A percentile compares a stretch with the other conserved stretches of the same genome.
Evolutionary conservation across 2,797 vertebrate genomes (phyloP).

Genomic region (Pseudomugil tenellus): DNA sequence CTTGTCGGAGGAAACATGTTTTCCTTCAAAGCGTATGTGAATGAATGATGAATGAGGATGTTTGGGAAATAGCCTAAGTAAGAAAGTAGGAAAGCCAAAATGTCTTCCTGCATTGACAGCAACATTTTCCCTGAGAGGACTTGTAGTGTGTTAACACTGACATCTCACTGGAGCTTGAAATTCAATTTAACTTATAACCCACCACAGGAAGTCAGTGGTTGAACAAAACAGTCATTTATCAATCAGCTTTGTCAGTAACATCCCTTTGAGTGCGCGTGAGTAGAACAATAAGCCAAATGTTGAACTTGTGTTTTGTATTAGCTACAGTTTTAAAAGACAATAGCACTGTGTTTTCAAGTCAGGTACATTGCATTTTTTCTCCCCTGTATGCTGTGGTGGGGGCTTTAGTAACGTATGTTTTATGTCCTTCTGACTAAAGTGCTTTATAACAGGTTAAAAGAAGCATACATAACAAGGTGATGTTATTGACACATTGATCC

Average conservation of each 20-base stretch:
- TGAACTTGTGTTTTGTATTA: conserved; percentile 16
- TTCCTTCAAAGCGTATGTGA: conserved; percentile 55
- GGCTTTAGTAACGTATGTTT: not conserved
- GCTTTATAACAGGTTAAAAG: conserved; percentile 17
- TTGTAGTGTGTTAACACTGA: conserved; percentile 67
- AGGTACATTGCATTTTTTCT: not conserved
- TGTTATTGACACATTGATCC: not conserved
- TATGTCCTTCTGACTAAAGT: not conserved
- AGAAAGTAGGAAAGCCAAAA: conserved; percentile 50
- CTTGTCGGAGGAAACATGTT: conserved; percentile 6
- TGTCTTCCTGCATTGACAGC: conserved; percentile 68
- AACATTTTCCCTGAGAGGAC: conserved; percentile 64
- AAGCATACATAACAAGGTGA: conserved; percentile 27
- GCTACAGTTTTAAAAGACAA: conserved; percentile 35
- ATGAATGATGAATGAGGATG: conserved; percentile 69
- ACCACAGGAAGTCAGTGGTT: conserved; percentile 65
- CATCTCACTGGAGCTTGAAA: conserved; percentile 75
- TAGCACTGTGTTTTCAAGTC: conserved; percentile 1
- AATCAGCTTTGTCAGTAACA: conserved; percentile 72
- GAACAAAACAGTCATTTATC: conserved; percentile 72
- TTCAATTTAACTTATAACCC: conserved; percentile 75
- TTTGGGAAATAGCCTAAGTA: conserved; percentile 61
- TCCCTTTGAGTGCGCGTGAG: conserved; percentile 50
- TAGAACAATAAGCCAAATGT: conserved; percentile 48
- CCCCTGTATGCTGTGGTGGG: not conserved